Percentiles rank a stretch among this genome's conserved stretches.
phyloP scores from a whole-genome alignment of 92 coral and sea anemone species.

The Blastomussa wellsi region DNA sequence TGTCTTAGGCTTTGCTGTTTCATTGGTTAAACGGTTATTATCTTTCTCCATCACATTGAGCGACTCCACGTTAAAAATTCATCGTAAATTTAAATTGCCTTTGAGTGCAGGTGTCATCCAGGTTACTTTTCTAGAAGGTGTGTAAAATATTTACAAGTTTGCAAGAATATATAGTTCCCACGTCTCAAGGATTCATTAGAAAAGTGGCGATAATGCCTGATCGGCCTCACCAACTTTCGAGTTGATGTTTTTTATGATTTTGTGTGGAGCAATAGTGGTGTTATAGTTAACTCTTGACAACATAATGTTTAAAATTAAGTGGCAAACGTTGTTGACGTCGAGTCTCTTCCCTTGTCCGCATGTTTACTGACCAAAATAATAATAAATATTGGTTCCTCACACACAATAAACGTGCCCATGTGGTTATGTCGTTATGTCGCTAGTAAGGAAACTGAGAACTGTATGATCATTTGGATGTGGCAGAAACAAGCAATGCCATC shows the following conservation, averaged over 20 bases:
- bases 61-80: not conserved
- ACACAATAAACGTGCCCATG: no score
- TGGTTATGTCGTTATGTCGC: not conserved
- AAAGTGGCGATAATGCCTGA: not conserved
- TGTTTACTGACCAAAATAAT: not conserved
- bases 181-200: not conserved
- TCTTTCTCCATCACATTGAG: slow-evolving; percentile 10
- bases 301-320: not conserved
- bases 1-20: slow-evolving; percentile 13
- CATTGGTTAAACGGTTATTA: slow-evolving; percentile 38
- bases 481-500: not conserved
- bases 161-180: not conserved
- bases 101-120: not conserved
- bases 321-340: not conserved
- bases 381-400: not conserved
- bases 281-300: not conserved
- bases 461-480: not conserved
- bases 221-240: not conserved
- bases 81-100: slow-evolving; percentile 5
- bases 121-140: not conserved
- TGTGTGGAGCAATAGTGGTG: not conserved
- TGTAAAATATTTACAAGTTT: not conserved
- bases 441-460: not conserved
- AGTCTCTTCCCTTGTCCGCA: not conserved
- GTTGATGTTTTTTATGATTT: not conserved